phyloP scores from a whole-genome alignment of 2,888 invertebrate species.

The Cryptocheilus praepositus region DNA sequence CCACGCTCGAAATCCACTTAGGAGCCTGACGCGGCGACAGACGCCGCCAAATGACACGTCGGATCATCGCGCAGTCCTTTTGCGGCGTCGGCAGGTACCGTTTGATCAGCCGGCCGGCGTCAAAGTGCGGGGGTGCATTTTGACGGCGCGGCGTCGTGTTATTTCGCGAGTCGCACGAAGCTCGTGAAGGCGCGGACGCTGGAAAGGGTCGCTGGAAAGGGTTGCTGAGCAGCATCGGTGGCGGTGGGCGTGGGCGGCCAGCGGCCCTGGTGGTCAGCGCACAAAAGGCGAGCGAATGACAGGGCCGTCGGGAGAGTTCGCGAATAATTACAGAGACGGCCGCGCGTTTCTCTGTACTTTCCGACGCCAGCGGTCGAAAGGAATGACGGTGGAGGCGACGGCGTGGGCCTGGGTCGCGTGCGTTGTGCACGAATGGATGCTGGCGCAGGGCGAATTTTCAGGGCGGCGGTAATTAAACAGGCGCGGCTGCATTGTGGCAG shows the following conservation, averaged over 20 bases:
- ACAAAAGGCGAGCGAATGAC: slow-evolving; percentile 57
- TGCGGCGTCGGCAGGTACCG: slow-evolving; percentile 1
- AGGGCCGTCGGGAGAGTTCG: slow-evolving; percentile 51
- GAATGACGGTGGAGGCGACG: background rate
- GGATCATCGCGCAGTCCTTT: slow-evolving; percentile 25
- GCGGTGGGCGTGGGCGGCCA: background rate
- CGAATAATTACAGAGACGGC: slow-evolving; percentile 56
- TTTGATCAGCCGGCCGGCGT: slow-evolving; percentile 1
- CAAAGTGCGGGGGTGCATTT: background rate
- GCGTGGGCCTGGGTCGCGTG: too few relatives aligned
- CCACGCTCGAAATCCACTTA: too few relatives aligned
- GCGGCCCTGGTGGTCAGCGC: slow-evolving; percentile 36
- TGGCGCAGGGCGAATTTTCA: too few relatives aligned
- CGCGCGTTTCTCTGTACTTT: slow-evolving; percentile 39
- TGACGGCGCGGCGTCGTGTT: slow-evolving; percentile 32
- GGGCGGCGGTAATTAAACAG: too few relatives aligned
- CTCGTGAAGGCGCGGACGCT: slow-evolving; percentile 7
- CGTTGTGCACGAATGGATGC: too few relatives aligned
- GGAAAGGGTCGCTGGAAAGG: background rate
- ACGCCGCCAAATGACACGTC: background rate
- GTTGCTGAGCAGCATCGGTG: slow-evolving; percentile 5
- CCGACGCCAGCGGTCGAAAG: slow-evolving; percentile 9
- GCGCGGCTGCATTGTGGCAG: too few relatives aligned
- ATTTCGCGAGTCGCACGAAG: slow-evolving; percentile 27
- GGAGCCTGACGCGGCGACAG: too few relatives aligned